Base-by-base conservation (phyloP, 92 coral and sea anemone genomes). In the Siderastrea radians region DNA sequence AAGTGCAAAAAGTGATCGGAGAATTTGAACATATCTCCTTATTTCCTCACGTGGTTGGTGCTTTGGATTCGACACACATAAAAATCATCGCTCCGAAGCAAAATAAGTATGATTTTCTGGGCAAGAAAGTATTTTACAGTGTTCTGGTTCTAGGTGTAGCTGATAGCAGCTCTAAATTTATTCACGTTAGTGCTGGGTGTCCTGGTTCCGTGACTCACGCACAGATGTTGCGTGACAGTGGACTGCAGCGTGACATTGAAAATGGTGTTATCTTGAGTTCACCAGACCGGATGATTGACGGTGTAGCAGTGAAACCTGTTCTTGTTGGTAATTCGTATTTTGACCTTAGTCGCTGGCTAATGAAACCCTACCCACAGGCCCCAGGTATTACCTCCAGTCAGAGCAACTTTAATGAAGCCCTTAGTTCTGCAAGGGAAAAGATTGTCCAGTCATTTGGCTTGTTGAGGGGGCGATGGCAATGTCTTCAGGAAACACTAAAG, bases 41-140 rank as follows among this genome's bases (percentile, higher is more conserved):
- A 0, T 86, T 92, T 47, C 94, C 94, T 0, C 95, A 92, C 52
- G 90, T 84, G 6, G 92, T 38, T n/a, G 95, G 95, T 48, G 92
- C 95, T 6, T 60, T 92, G 7, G 90, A 92, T 49, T 86, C 85
- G 7, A 77, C 74, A 4, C 90, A 87, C 78, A 68, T 92, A 11
- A 72, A 60, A 54, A 84, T 88, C 80, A 84, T 67, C 59, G 84
- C 90, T 13, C 92, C 88, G 10, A 66, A 68, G 45, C 61, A 88
- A 51, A 89, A 84, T 17, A 49, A 68, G 63, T 88, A 82, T 17
- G 84, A 84, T 19, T 80, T 88, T 55, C 50, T 53, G 60, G 88
- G 90, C 38, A 58, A 74, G 45, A 83, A 77, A 51, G 49, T 54
- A 46, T 85, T 64, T 45, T 91, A 79, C 12, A 92, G 90, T 48